Conservation (phyloP, 2,797 vertebrate genomes). For the Acanthurus leucopareius region DNA sequence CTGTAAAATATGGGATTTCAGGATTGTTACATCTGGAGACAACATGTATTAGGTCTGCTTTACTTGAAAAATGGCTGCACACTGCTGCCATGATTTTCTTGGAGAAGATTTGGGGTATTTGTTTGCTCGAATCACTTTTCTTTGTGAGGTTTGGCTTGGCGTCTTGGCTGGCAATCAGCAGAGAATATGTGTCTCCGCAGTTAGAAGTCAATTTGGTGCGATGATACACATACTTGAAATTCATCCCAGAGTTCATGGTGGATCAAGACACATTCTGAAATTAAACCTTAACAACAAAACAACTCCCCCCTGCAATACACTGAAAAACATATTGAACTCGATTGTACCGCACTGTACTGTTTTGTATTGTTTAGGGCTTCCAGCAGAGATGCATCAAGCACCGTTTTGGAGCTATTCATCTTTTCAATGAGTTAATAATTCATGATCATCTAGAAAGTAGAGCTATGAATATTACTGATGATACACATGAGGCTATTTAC, state of each 20-base stretch:
- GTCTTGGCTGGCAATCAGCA: conserved; percentile 65
- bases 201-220: conserved; percentile 59
- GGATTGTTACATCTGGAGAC: conserved; percentile 60
- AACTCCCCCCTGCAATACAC: conserved; percentile 26
- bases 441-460: conserved; percentile 81
- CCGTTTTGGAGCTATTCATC: conserved; percentile 78
- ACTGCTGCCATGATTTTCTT: conserved; percentile 48
- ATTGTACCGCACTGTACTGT: conserved; percentile 42
- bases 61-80: conserved; percentile 40
- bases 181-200: conserved; percentile 53
- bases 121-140: conserved; percentile 56
- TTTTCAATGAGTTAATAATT: conserved; percentile 83
- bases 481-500: conserved; percentile 85
- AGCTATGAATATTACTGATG: conserved; percentile 84
- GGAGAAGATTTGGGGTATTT: conserved; percentile 50
- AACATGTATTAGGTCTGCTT: conserved; percentile 44
- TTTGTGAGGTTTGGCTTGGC: conserved; percentile 61
- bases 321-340: conserved; percentile 38
- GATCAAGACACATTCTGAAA: conserved; percentile 65
- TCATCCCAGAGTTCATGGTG: conserved; percentile 69
- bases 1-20: conserved; percentile 60
- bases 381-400: conserved; percentile 74
- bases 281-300: conserved; percentile 59
- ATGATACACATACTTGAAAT: conserved; percentile 65
- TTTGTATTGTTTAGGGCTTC: conserved; percentile 61